phyloP scores from a whole-genome alignment of 2,797 vertebrate genomes.

The Propithecus deckenii region DNA sequence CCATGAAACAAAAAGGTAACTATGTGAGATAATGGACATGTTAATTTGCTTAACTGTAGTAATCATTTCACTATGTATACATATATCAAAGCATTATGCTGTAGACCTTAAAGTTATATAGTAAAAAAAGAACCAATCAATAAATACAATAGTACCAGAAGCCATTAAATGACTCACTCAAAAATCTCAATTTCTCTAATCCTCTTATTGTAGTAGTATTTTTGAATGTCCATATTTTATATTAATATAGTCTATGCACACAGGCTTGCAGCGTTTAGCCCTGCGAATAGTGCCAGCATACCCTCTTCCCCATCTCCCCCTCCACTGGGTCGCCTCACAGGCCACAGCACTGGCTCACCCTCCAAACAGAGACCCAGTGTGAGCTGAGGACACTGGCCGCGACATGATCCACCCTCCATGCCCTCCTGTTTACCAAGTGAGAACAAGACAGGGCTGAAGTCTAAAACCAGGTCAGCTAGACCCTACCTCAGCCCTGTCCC shows the following conservation, averaged over 20 bases:
- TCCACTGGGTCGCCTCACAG: not conserved
- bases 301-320: not conserved
- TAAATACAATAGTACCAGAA: not conserved
- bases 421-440: not conserved
- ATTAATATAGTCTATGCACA: not conserved
- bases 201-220: not conserved
- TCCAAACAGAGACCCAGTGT: not conserved
- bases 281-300: not conserved
- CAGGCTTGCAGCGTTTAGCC: not conserved
- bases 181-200: slow-evolving; percentile 20
- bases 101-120: not conserved
- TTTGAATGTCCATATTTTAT: not conserved
- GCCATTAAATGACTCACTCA: slow-evolving; percentile 17
- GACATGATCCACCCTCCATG: not conserved
- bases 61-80: not conserved
- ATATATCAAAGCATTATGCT: not conserved
- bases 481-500: not conserved
- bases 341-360: not conserved
- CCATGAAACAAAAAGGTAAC: not conserved
- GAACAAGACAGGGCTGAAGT: not conserved
- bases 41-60: not conserved
- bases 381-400: not conserved
- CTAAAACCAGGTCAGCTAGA: not conserved
- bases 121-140: not conserved
- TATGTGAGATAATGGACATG: not conserved